A percentile compares a stretch with the other conserved stretches of the same genome.
Conservation (phyloP, 2,797 vertebrate genomes). For the Enoplosus armatus region DNA sequence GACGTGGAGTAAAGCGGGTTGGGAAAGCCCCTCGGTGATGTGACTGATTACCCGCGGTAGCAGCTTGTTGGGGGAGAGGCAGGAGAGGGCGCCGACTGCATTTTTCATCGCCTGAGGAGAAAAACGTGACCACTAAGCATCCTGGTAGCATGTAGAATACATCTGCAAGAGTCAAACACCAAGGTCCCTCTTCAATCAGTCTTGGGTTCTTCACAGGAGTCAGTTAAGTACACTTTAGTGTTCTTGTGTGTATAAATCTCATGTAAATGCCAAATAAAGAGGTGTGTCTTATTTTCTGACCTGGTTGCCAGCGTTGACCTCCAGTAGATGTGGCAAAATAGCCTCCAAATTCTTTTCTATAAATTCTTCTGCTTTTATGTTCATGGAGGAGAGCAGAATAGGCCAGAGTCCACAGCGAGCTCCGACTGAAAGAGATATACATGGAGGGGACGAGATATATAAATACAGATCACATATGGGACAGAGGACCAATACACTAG, state of each 20-base stretch:
- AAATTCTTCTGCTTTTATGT: conserved; percentile 90
- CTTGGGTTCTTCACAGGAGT: background rate
- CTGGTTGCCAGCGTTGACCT: conserved; percentile 87
- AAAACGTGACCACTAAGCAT: background rate
- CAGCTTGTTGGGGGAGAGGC: conserved; percentile 90
- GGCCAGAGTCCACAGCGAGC: conserved; percentile 90
- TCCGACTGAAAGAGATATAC: conserved; percentile 78
- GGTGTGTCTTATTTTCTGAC: conserved; percentile 69
- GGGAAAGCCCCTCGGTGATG: conserved; percentile 87
- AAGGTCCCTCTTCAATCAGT: background rate
- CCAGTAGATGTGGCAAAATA: conserved; percentile 89
- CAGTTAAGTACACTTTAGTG: background rate
- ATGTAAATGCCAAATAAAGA: background rate
- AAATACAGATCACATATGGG: background rate
- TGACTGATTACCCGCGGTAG: conserved; percentile 90
- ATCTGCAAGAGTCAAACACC: background rate
- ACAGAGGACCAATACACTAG: background rate
- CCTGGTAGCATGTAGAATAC: background rate
- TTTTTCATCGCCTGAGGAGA: conserved; percentile 90
- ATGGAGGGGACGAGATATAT: background rate
- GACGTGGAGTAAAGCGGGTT: conserved; percentile 88
- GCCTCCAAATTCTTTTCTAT: conserved; percentile 90
- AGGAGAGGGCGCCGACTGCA: conserved; percentile 90
- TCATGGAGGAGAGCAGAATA: conserved; percentile 90
- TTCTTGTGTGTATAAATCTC: background rate